Evolutionary conservation across 2,888 invertebrate genomes (phyloP), one percentile per base, ranked within the genome.

Genomic region (Cyclophora punctaria): DNA sequence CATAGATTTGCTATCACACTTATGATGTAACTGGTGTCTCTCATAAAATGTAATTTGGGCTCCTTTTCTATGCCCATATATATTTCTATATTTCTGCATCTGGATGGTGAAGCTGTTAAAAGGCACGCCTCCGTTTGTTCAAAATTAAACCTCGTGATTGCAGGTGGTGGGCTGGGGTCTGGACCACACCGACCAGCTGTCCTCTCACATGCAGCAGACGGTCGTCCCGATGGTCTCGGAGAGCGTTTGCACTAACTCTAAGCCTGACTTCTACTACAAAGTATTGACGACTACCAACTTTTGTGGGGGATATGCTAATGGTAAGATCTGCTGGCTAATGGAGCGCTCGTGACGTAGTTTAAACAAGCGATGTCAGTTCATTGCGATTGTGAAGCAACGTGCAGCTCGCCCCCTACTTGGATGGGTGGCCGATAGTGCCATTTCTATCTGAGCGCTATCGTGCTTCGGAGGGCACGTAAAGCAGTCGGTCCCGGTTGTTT

Each of bases 81-180:
- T n/a, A n/a, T n/a, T n/a, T n/a, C n/a, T 20, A 20, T 2, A 20
- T 20, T 20, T 20, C 20, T 20, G 20, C 20, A 20, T 20, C 2
- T 20, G 20, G 20, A 1, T 20, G 20, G 20, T 20, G 2, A 44
- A 44, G 6, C 34, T 44, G 44, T 34, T 34, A 4, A 43, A 43
- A 43, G 42, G 42, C 7, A 3, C 42, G 5, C 7, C n/a, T 41
- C 1, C n/a, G 20, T 1, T 20, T 20, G 20, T 20, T 20, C 1
- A 1, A 20, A 20, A 20, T 1, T 20, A 20, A 20, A 20, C 20
- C 20, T 20, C 20, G 20, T 20, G 20, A 20, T 35, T 45, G 6
- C 45, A 46, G 46, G 46, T 83, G 0, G 70, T 73, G 3, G 83
- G 83, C 3, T 83, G 81, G 83, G 81, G 83, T 2, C 70, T 77